Percentiles rank a stretch among this genome's conserved stretches.
These are phyloP conservation scores for Gallinago media DNA, from an alignment of 2,113 vertebrate species.

Conservation along the genomic window DNA sequence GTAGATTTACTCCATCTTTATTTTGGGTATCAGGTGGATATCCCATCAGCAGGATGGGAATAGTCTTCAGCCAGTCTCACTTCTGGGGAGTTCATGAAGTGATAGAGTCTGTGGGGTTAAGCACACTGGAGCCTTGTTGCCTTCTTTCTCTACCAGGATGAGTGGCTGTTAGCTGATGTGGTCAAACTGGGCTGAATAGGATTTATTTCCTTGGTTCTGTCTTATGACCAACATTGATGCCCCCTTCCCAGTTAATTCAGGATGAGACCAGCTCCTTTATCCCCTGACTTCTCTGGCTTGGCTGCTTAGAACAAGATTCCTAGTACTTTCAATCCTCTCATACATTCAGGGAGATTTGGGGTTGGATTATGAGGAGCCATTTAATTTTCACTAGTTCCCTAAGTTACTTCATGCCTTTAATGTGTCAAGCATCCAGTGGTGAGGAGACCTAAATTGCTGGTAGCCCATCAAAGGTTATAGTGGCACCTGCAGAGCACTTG, in stretches of 20 bases:
- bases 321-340: background rate
- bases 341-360: background rate
- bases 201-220: background rate
- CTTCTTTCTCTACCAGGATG: background rate
- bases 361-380: background rate
- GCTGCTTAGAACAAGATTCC: background rate
- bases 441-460: background rate
- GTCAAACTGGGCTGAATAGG: background rate
- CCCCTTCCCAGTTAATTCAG: background rate
- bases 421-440: background rate
- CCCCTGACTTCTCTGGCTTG: background rate
- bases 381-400: background rate
- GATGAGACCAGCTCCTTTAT: background rate
- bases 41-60: background rate
- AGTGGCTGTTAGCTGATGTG: background rate
- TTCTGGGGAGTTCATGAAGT: rapidly evolving
- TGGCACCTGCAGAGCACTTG: background rate
- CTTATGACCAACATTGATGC: background rate
- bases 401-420: background rate
- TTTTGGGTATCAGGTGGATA: background rate
- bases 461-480: background rate
- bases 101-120: background rate
- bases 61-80: background rate
- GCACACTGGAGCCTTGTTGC: background rate
- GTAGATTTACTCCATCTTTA: background rate